Conservation (phyloP, 2,797 vertebrate genomes). For the Pogonophryne albipinna region DNA sequence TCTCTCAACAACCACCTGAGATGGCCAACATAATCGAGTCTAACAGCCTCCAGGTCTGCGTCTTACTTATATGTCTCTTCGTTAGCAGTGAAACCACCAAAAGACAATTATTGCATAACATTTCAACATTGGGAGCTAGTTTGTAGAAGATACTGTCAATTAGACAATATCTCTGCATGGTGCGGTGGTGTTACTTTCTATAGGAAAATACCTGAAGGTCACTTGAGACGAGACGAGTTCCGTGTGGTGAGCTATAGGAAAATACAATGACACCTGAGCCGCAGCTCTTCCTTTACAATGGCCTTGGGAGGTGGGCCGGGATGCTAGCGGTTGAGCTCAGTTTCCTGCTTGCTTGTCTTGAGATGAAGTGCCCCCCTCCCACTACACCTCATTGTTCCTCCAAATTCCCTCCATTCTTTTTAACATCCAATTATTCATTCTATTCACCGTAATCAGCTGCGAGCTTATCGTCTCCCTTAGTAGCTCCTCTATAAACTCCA, state of each 20-base stretch:
- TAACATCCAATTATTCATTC: constrained; percentile 71
- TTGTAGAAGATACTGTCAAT: constrained; percentile 18
- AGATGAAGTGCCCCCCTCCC: constrained; percentile 68
- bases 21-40: constrained; percentile 29
- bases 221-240: constrained; percentile 74
- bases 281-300: constrained; percentile 74
- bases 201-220: constrained; percentile 76
- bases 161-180: constrained; percentile 21
- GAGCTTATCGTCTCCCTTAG: constrained; percentile 51
- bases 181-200: constrained; percentile 60
- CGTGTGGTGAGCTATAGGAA: constrained; percentile 74
- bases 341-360: constrained; percentile 69
- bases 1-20: constrained; percentile 45
- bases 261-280: constrained; percentile 80
- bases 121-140: constrained; percentile 19
- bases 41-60: constrained; percentile 16
- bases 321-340: constrained; percentile 61
- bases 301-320: constrained; percentile 73
- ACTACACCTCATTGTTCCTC: constrained; percentile 60
- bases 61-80: constrained; percentile 8
- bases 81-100: not conserved
- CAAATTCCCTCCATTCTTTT: constrained; percentile 64
- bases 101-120: constrained; percentile 1
- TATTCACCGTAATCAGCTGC: constrained; percentile 67
- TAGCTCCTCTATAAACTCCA: constrained; percentile 28